A percentile compares a stretch with the other conserved stretches of the same genome.
Conservation (phyloP, 2,888 invertebrate genomes). For the Miltochrista miniata region DNA sequence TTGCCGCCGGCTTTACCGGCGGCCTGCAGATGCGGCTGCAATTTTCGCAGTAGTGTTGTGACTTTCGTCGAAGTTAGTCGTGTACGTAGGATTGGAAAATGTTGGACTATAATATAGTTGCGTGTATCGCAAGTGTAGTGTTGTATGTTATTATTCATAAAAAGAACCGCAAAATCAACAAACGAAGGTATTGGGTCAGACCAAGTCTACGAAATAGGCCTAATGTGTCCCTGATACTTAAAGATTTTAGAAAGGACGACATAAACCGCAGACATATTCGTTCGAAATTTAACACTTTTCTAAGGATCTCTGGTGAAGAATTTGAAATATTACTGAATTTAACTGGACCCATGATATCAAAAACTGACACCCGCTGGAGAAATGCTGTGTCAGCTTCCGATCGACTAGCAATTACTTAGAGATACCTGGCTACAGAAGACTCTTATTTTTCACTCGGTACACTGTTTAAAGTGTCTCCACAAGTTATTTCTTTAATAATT, state of each 20-base stretch:
- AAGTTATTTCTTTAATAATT: neutral
- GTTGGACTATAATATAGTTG: slow-evolving; percentile 20
- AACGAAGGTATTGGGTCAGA: slow-evolving; percentile 21
- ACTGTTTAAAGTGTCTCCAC: too few species aligned
- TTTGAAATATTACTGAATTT: slow-evolving; percentile 29
- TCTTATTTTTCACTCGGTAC: too few species aligned
- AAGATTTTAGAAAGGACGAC: slow-evolving; percentile 24
- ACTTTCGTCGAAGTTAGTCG: slow-evolving; percentile 21
- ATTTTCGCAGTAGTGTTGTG: slow-evolving; percentile 21
- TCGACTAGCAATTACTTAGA: too few species aligned
- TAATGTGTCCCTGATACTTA: slow-evolving; percentile 20
- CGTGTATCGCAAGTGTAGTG: slow-evolving; percentile 27
- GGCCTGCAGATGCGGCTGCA: neutral
- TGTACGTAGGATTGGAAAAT: slow-evolving; percentile 16
- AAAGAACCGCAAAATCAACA: slow-evolving; percentile 28
- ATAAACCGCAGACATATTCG: slow-evolving; percentile 27
- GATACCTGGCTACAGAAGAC: too few species aligned
- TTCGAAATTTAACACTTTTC: slow-evolving; percentile 24
- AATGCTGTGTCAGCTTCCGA: too few species aligned
- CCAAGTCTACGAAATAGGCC: slow-evolving; percentile 20
- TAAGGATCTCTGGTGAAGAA: slow-evolving; percentile 28
- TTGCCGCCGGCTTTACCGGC: neutral
- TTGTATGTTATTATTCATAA: slow-evolving; percentile 27
- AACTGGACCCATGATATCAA: slow-evolving; percentile 21
- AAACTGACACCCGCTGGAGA: too few species aligned